A percentile compares a stretch with the other conserved stretches of the same genome.
These are phyloP conservation scores for Pecten maximus DNA, from an alignment of 2,888 invertebrate species.

Conservation along the genomic window DNA sequence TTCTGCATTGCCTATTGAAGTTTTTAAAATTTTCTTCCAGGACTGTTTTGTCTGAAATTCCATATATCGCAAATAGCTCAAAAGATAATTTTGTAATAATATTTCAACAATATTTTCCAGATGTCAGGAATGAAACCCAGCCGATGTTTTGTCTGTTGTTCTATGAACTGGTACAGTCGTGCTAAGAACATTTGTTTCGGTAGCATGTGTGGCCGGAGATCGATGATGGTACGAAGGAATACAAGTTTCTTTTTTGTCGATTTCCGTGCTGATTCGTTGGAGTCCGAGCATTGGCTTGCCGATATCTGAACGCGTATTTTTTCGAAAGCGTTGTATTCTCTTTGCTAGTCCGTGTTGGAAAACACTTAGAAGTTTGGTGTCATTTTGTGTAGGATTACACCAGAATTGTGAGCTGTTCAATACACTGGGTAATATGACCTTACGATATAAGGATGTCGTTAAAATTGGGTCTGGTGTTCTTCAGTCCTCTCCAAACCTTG, in stretches of 20 bases:
- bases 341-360: neutral
- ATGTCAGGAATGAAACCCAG: neutral
- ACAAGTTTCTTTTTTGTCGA: too few species aligned
- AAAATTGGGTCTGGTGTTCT: neutral
- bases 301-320: neutral
- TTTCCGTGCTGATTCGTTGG: neutral
- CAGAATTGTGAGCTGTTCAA: neutral
- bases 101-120: neutral
- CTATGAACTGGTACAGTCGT: neutral
- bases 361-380: neutral
- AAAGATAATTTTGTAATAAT: too few species aligned
- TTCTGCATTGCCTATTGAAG: too few species aligned
- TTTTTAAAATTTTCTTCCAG: too few species aligned
- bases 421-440: conserved; percentile 1
- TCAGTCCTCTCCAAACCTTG: neutral
- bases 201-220: neutral
- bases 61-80: too few species aligned
- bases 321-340: neutral
- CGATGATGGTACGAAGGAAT: neutral
- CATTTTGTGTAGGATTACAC: neutral
- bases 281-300: neutral
- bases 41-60: too few species aligned
- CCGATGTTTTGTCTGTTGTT: neutral
- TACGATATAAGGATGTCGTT: neutral
- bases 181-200: neutral